Base-by-base conservation (phyloP, 37 sponge, comb jelly and placozoan species). In the Spongia lamella region DNA sequence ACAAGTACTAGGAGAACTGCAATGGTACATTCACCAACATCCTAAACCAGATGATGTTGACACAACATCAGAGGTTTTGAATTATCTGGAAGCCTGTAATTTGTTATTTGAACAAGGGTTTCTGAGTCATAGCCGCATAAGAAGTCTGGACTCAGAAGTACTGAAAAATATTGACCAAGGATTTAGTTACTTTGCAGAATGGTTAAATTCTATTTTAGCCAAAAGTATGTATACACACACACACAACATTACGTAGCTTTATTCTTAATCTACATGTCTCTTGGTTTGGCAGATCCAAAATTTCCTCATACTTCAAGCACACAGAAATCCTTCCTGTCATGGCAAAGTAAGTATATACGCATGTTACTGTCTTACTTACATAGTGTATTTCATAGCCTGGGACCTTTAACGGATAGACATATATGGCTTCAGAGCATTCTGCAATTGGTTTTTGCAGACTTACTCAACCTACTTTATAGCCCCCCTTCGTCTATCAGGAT, bases 141-240 rank as follows among this genome's bases (percentile, higher is more conserved):
- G 7, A 19, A 60, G 16, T 15, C 21, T 60, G 9, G 61, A 60
- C 22, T n/a, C 29, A 11, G 16, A 15, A 11, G 22, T 17, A 60
- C 17, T 60, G 61, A 60, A 15, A 17, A n/a, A 11, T n/a, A 60
- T 52, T 52, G 16, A 52, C 14, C 14, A 52, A 17, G 53, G 53
- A 52, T 52, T 19, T 52, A 17, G 17, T 19, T 52, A 19, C 53
- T 52, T 52, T 52, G 17, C 53, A 14, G 17, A 52, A 52, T 52
- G 53, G 53, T 17, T 52, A 14, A 52, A 52, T 19, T 9, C 50
- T 16, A 22, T 61, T 22, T 1, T 70, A 6, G 14, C 50, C 4
- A 20, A 54, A 78, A 25, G 79, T 78, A 67, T 25, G 53, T 38
- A 53, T 67, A 4, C n/a, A n/a, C n/a, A n/a, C n/a, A n/a, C n/a